Conservation (phyloP, 2,797 vertebrate genomes). For the Tympanoctomys barrerae region DNA sequence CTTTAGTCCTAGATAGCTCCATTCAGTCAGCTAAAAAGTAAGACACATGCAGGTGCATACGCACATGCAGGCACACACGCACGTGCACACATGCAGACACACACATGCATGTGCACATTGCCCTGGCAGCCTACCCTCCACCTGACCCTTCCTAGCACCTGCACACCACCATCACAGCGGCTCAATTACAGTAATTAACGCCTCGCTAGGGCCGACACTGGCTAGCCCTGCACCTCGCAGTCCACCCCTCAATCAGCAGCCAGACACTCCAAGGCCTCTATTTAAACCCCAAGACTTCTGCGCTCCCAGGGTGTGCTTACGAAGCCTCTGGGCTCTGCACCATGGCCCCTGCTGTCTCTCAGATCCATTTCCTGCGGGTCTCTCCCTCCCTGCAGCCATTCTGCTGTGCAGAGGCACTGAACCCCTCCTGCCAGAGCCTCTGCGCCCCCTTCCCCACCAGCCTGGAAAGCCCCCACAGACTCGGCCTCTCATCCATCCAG, state of each 20-base stretch:
- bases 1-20: not conserved
- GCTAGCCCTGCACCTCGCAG: not conserved
- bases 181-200: not conserved
- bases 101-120: not conserved
- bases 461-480: not conserved
- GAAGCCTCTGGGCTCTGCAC: rapidly evolving
- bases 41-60: not conserved
- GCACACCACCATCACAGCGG: not conserved
- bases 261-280: not conserved
- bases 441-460: rapidly evolving
- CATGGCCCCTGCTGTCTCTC: rapidly evolving
- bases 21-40: not conserved
- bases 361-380: not conserved
- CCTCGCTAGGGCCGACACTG: not conserved
- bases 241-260: not conserved
- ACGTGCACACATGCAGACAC: not conserved
- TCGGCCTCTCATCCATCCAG: no score
- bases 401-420: not conserved
- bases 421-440: not conserved
- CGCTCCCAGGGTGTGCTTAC: not conserved
- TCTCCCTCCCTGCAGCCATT: no score
- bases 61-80: not conserved
- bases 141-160: not conserved
- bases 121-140: rapidly evolving
- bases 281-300: not conserved